Conservation (phyloP, 35 echinoderm and acorn worm genomes). For the Heliocidaris erythrogramma region DNA sequence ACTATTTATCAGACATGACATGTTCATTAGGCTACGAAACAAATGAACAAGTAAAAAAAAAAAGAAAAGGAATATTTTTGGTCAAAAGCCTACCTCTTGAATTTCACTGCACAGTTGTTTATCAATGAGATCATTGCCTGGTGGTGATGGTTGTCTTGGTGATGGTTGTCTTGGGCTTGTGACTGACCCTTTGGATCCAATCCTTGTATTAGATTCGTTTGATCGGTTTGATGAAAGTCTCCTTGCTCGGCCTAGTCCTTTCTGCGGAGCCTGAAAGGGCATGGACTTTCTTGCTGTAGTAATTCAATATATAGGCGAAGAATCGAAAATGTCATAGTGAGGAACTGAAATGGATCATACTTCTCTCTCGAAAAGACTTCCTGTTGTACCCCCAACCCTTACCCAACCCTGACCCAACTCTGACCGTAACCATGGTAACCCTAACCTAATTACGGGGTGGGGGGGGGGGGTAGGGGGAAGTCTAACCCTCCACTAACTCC, state of each 20-base stretch:
- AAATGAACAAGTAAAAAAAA: no score
- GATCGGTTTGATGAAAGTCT: background rate
- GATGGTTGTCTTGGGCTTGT: constrained; percentile 25
- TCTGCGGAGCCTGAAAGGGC: background rate
- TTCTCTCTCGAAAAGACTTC: no score
- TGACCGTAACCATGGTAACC: no score
- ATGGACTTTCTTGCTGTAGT: background rate
- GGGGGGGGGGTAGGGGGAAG: no score
- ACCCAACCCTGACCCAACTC: no score
- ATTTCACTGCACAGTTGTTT: constrained; percentile 57
- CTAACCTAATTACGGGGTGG: no score
- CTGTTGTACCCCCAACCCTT: no score
- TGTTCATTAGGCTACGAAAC: no score
- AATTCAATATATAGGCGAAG: background rate
- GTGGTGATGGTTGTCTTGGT: background rate
- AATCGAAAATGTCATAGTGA: background rate
- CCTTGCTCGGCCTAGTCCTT: background rate
- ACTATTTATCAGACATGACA: no score
- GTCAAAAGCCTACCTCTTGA: background rate
- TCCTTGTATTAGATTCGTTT: background rate
- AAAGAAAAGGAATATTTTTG: no score
- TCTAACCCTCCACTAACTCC: no score
- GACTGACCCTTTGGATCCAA: constrained; percentile 5
- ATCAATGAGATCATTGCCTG: constrained; percentile 49
- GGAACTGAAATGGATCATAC: background rate